Conservation (phyloP, 2,888 invertebrate genomes). For the Caenorhabditis sulstoni region DNA sequence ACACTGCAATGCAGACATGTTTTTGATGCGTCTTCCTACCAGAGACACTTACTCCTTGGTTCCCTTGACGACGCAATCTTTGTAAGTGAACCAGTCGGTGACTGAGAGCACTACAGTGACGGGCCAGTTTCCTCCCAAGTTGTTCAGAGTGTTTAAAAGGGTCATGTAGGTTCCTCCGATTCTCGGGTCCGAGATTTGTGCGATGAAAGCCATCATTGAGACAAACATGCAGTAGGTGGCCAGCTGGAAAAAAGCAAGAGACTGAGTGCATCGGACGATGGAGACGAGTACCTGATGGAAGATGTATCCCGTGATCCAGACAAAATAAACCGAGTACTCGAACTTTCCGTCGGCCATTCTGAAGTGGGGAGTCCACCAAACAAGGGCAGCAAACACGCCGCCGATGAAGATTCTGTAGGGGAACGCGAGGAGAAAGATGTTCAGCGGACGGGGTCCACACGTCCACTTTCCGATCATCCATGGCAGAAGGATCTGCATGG, state of each 20-base stretch:
- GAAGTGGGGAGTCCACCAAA: conserved; percentile 89
- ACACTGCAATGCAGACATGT: conserved; percentile 65
- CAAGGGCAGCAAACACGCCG: conserved; percentile 88
- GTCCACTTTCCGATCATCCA: conserved; percentile 89
- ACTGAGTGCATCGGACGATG: no score
- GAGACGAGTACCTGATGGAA: conserved; percentile 89
- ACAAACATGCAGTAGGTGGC: conserved; percentile 97
- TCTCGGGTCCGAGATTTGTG: conserved; percentile 94
- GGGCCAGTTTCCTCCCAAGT: conserved; percentile 99
- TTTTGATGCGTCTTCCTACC: not conserved
- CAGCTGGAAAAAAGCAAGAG: conserved; percentile 84
- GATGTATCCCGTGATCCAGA: conserved; percentile 89
- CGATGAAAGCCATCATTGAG: conserved; percentile 97
- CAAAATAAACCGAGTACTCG: conserved; percentile 84
- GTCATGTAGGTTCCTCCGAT: conserved; percentile 99
- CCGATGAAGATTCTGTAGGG: conserved; percentile 90
- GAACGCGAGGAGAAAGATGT: conserved; percentile 91
- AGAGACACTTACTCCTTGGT: conserved; percentile 66
- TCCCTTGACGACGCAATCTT: conserved; percentile 76
- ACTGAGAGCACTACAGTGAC: conserved; percentile 77
- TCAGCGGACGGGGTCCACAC: conserved; percentile 91
- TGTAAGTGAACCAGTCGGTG: conserved; percentile 79
- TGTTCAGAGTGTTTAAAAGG: conserved; percentile 93
- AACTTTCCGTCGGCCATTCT: conserved; percentile 84
- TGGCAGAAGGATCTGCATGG: conserved; percentile 93